Conservation (phyloP, 2,113 vertebrate genomes). For the Psilopsiagon aymara region DNA sequence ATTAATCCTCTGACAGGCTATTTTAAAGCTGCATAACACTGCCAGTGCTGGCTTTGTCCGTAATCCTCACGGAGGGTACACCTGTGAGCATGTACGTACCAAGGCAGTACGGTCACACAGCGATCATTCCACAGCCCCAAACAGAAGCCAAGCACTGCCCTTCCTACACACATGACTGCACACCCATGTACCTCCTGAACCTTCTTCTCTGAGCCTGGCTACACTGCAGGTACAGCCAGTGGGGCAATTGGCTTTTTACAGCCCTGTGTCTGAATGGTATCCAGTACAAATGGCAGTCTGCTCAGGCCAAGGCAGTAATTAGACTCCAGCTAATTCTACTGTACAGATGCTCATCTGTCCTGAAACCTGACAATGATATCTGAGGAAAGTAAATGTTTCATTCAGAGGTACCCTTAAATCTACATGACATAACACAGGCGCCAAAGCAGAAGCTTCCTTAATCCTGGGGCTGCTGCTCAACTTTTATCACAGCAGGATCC, state of each 20-base stretch:
- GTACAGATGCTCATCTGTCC: neutral
- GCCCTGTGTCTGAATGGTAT: neutral
- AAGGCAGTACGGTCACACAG: neutral
- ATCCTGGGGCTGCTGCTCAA: neutral
- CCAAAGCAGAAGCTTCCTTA: neutral
- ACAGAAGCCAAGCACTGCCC: neutral
- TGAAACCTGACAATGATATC: neutral
- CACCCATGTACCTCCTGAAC: neutral
- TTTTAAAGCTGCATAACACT: constrained; percentile 7
- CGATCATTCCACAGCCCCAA: neutral
- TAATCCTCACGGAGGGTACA: neutral
- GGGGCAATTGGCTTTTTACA: neutral
- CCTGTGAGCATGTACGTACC: accelerated
- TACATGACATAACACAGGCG: neutral
- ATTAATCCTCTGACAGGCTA: constrained; percentile 25
- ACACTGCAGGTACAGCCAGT: neutral
- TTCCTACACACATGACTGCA: neutral
- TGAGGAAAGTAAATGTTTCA: neutral
- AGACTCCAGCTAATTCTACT: neutral
- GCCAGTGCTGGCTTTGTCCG: neutral
- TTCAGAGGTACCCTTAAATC: neutral
- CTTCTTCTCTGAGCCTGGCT: neutral
- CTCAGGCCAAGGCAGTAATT: neutral
- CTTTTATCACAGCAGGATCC: neutral
- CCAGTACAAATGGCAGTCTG: neutral